Evolutionary conservation across 1,140 invertebrate genomes (phyloP), one percentile per base, ranked within the genome.

Genomic region (Papilio helenus): DNA sequence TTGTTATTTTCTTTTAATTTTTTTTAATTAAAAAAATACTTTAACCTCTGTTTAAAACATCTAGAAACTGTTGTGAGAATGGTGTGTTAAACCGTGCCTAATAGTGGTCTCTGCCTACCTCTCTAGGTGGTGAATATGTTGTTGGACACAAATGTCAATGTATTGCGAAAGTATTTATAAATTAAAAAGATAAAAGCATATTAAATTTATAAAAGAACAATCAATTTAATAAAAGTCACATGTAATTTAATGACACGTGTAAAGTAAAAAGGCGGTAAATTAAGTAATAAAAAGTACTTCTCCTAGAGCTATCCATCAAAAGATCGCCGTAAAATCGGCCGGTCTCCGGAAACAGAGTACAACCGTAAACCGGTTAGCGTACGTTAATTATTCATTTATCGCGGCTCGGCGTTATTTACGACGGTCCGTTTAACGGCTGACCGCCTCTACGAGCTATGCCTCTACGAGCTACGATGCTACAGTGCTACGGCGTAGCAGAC

Each of bases 321-420:
- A 61, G 76, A 61, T 65, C 76, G 23, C 34, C 58, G 76, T 77
- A 39, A 44, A 65, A 77, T 58, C 76, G 39, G 18, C 76, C 55
- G 20, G 72, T 14, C 72, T 74, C 42, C 42, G 76, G 76, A 77
- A 77, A 77, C 76, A 61, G 55, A 77, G 79, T 83, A 81, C 81
- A 82, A 79, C 82, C 73, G 82, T 86, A 85, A 88, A 88, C 87
- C 83, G 81, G 85, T 86, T 84, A 88, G 83, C 82, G 83, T 82
- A 82, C 84, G 86, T 88, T 89, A 89, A 88, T 89, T 89, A 89
- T 88, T 88, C 85, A 88, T 87, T 89, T 88, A 88, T 86, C 82
- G 84, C 81, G 82, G 81, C 79, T 76, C 80, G 76, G 83, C 76
- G 83, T 87, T 90, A 88, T 88, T 90, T 90, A 88, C 86, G 88